Base-by-base conservation (phyloP, 2,113 vertebrate species). In the Stomatorhinus ivindoensis region DNA sequence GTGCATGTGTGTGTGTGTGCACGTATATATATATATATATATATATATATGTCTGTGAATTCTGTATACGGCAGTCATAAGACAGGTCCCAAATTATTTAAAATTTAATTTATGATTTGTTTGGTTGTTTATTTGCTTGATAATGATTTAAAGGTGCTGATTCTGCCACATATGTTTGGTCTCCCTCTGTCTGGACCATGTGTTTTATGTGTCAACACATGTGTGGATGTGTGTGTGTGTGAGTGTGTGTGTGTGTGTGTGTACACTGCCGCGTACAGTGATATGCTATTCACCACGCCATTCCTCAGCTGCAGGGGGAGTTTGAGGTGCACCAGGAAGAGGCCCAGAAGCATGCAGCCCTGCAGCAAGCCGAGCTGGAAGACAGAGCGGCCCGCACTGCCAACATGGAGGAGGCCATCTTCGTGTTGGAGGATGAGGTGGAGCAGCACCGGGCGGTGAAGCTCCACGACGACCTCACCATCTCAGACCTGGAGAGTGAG, bases 391-490 rank as follows among this genome's bases (percentile, higher is more conserved):
- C 97, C 0, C 96, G 97, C 90, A 94, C 96, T 85, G 95, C 95
- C 1, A 97, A 97, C 92, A 97, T 98, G 97, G 97, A 98, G 87
- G 97, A 98, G 92, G 97, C 96, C 0, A 97, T 98, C 91, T 98
- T 97, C 89, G 97, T 97, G 90, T 89, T 97, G 92, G 97, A 97
- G 91, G 97, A 98, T 42, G 97, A 98, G 91, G 97, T 98, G 8
- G 97, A 98, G 46, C 97, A 98, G 90, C 97, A 98, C 82, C 95
- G 97, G 51, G 97, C 97, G 7, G 96, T 97, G 92, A 97, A 97
- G 69, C 97, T 97, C 44, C 97, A 98, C 0, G 97, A 98, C 93
- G 97, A 98, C 92, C 97, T 97, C 91, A 96, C 97, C 53, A 96
- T 97, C 90, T 97, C 97, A 0, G 97, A 98, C 90, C 91, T 98